A percentile compares a stretch with the other conserved stretches of the same genome.
phyloP scores from a whole-genome alignment of 1,140 invertebrate species.

The Sarcophaga bullata region DNA sequence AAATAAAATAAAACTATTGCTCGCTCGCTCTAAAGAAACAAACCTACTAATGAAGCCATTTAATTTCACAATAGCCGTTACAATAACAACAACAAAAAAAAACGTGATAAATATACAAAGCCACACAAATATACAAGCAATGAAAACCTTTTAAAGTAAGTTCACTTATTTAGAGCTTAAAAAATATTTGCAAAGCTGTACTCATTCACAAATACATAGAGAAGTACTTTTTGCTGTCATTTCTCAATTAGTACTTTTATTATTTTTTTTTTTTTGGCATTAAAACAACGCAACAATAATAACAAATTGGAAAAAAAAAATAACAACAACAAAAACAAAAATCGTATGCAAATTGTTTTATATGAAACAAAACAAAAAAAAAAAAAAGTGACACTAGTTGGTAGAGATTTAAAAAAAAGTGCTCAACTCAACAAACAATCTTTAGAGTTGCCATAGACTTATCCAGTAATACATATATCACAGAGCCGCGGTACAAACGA shows the following conservation, averaged over 20 bases:
- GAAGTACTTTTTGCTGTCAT: background rate
- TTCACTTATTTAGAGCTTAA: background rate
- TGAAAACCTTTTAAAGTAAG: constrained; percentile 8
- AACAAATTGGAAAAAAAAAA: background rate
- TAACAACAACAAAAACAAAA: background rate
- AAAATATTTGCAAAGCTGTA: background rate
- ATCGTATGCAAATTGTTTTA: constrained; percentile 15
- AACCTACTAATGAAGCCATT: constrained; percentile 13
- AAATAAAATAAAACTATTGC: background rate
- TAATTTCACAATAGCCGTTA: constrained; percentile 12
- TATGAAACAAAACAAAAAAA: background rate
- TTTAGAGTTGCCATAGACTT: no score
- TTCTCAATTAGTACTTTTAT: constrained; percentile 19
- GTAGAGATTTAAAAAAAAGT: background rate
- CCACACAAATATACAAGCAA: background rate
- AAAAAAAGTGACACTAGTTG: background rate
- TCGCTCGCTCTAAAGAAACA: background rate
- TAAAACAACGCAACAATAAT: background rate
- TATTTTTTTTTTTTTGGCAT: no score
- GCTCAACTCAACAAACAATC: background rate
- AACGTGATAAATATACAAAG: background rate
- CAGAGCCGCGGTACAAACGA: no score
- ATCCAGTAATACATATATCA: no score
- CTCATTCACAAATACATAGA: background rate
- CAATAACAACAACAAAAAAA: background rate